phyloP scores from a whole-genome alignment of 2,888 invertebrate genomes.

The Noctua pronuba region DNA sequence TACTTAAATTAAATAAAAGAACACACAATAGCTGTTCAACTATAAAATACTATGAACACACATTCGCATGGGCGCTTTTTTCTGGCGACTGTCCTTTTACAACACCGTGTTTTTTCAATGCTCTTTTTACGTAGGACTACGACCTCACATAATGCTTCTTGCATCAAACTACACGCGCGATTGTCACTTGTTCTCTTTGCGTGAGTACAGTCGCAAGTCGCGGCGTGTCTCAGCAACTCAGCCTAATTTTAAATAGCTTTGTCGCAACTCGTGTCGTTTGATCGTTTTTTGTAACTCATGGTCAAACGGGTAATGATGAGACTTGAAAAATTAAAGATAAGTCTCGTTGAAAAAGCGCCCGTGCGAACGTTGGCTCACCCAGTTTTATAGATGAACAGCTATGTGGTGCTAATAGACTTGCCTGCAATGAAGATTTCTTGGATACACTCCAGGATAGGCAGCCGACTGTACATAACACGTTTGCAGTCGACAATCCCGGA shows the following conservation, averaged over 20 bases:
- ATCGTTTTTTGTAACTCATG: background rate
- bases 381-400: background rate
- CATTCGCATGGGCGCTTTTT: background rate
- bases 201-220: background rate
- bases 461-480: conserved; percentile 98
- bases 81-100: background rate
- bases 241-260: no score
- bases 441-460: conserved; percentile 97
- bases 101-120: background rate
- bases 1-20: conserved; percentile 24
- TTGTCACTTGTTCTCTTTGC: background rate
- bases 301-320: background rate
- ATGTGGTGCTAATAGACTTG: conserved; percentile 63
- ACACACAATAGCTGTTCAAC: conserved; percentile 15
- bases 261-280: background rate
- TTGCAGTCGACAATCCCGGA: conserved; percentile 96
- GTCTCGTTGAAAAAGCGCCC: background rate
- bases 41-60: conserved; percentile 42
- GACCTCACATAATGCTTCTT: background rate
- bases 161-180: background rate
- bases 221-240: background rate
- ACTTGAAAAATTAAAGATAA: background rate
- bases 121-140: background rate
- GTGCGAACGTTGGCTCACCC: background rate
- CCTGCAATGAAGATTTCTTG: conserved; percentile 96